These are phyloP conservation scores for Acanthisitta chloris DNA, from an alignment of 2,113 vertebrate genomes.

Conservation along the genomic window DNA sequence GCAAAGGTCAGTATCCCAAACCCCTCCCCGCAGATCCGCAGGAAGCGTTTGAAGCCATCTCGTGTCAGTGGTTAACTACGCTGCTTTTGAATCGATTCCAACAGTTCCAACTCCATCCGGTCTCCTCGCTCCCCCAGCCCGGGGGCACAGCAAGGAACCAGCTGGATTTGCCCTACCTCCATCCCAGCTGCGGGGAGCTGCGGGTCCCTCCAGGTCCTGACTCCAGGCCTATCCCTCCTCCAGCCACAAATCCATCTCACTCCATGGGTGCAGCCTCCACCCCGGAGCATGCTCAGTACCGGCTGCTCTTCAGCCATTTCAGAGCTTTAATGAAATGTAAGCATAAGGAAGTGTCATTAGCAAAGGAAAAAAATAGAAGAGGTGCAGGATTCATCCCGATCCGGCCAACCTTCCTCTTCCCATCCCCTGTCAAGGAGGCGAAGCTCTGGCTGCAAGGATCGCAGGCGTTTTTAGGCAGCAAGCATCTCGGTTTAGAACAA, in stretches of 20 bases:
- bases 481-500: constrained; percentile 31
- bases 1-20: constrained; percentile 2
- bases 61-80: constrained; percentile 25
- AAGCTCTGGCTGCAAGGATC: not conserved
- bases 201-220: constrained; percentile 51
- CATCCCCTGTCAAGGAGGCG: constrained; percentile 13
- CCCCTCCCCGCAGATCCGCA: constrained; percentile 16
- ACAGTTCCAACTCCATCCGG: constrained; percentile 11
- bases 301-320: constrained; percentile 75
- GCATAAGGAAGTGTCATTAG: constrained; percentile 73
- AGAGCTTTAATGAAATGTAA: constrained; percentile 71
- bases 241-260: constrained; percentile 71
- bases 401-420: not conserved
- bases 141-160: not conserved
- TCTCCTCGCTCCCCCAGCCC: constrained; percentile 9
- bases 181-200: not conserved
- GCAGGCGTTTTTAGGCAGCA: constrained; percentile 7
- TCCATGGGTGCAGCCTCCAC: constrained; percentile 73
- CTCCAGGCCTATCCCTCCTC: constrained; percentile 67
- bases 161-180: constrained; percentile 54
- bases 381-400: not conserved
- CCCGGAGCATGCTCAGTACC: constrained; percentile 76
- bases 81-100: constrained; percentile 51
- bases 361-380: not conserved
- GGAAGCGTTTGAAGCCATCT: constrained; percentile 46